These are phyloP conservation scores for Pangasianodon gigas DNA, from an alignment of 2,113 vertebrate genomes.

Conservation along the genomic window DNA sequence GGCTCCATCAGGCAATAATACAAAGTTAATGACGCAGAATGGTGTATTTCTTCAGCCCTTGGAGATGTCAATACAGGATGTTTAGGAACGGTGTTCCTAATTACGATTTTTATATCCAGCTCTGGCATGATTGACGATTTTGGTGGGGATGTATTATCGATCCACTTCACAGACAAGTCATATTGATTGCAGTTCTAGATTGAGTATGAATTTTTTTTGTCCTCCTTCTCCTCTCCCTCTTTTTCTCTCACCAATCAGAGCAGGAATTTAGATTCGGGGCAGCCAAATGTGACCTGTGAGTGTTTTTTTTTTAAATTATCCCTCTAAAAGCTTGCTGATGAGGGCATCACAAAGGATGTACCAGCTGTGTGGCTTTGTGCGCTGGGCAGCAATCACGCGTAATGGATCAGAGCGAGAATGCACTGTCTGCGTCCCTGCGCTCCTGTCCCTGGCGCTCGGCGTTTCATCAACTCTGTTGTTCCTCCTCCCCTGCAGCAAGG, in stretches of 20 bases:
- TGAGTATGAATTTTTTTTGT: conserved; percentile 66
- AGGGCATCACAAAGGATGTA: conserved; percentile 67
- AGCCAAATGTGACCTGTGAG: conserved; percentile 74
- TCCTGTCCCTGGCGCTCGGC: conserved; percentile 62
- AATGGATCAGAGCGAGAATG: conserved; percentile 67
- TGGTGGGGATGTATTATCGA: conserved; percentile 77
- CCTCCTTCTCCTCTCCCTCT: background rate
- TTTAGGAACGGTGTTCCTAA: conserved; percentile 78
- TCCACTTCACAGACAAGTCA: conserved; percentile 81
- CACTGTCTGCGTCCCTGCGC: conserved; percentile 31
- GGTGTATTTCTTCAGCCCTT: conserved; percentile 76
- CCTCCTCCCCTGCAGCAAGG: conserved; percentile 64
- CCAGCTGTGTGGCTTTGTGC: conserved; percentile 71
- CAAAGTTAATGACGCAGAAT: conserved; percentile 81
- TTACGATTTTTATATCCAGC: conserved; percentile 78
- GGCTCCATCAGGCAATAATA: conserved; percentile 78
- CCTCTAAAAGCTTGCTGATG: conserved; percentile 63
- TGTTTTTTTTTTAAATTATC: conserved; percentile 67
- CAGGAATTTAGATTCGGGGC: conserved; percentile 71
- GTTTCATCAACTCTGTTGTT: conserved; percentile 71
- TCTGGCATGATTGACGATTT: conserved; percentile 76
- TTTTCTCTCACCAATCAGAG: conserved; percentile 59
- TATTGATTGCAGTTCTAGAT: conserved; percentile 79
- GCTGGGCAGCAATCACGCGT: conserved; percentile 70
- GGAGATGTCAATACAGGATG: conserved; percentile 77